phyloP scores from a whole-genome alignment of 2,113 vertebrate species.

The Menidia beryllina region DNA sequence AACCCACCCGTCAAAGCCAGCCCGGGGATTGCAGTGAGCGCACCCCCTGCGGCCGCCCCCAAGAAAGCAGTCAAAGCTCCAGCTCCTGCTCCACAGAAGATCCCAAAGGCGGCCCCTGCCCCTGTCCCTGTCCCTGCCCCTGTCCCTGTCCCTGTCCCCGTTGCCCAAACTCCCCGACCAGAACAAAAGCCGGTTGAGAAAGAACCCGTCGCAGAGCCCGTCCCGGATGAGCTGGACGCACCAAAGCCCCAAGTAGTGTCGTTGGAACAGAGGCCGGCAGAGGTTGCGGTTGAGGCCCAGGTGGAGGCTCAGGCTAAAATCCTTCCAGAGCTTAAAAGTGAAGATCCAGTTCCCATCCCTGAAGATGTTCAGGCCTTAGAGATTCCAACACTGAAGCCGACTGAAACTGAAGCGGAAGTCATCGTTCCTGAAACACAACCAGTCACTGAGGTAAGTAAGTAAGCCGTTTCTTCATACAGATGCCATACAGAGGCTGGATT shows the following conservation, averaged over 20 bases:
- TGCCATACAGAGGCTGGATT: not conserved
- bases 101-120: slow-evolving; percentile 24
- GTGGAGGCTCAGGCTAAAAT: slow-evolving; percentile 5
- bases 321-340: slow-evolving; percentile 17
- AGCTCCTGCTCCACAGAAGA: slow-evolving; percentile 21
- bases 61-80: slow-evolving; percentile 42
- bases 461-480: not conserved
- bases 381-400: slow-evolving; percentile 12
- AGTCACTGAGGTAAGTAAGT: slow-evolving; percentile 50
- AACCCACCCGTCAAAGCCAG: slow-evolving; percentile 55
- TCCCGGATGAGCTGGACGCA: slow-evolving; percentile 17
- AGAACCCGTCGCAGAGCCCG: slow-evolving; percentile 34
- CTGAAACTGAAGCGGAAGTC: slow-evolving; percentile 32
- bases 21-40: slow-evolving; percentile 54
- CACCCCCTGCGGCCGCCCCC: slow-evolving; percentile 44
- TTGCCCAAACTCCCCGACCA: slow-evolving; percentile 30
- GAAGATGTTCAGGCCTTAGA: slow-evolving; percentile 26
- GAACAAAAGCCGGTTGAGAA: slow-evolving; percentile 38
- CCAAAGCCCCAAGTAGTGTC: slow-evolving; percentile 4
- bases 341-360: slow-evolving; percentile 6
- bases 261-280: slow-evolving; percentile 27
- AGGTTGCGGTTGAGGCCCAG: slow-evolving; percentile 11
- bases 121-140: slow-evolving; percentile 29
- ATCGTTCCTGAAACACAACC: slow-evolving; percentile 54
- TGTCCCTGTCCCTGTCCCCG: slow-evolving; percentile 26